Evolutionary conservation across 2,888 invertebrate genomes (phyloP).

Genomic region (Rutpela maculata): DNA sequence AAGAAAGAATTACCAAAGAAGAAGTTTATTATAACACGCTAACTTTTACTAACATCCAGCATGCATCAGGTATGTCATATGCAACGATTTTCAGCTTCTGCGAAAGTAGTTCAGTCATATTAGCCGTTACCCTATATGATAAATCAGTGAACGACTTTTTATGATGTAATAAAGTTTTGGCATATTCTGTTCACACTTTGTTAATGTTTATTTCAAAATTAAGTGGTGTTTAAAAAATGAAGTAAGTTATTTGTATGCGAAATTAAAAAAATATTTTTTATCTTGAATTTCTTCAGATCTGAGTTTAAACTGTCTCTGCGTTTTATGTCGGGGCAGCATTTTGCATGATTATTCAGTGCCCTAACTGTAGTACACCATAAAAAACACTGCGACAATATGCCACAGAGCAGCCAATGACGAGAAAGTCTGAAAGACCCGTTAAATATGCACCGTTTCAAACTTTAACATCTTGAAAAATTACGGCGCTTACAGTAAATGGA

Average conservation of each 20-base stretch:
- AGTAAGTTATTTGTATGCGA: neutral
- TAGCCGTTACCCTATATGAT: neutral
- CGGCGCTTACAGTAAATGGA: neutral
- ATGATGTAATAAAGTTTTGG: constrained; percentile 8
- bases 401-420: constrained; percentile 21
- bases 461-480: constrained; percentile 22
- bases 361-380: constrained; percentile 33
- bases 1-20: constrained; percentile 39
- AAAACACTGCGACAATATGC: constrained; percentile 39
- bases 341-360: constrained; percentile 43
- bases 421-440: constrained; percentile 16
- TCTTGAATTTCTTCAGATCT: neutral
- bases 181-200: neutral
- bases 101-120: constrained; percentile 27
- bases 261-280: neutral
- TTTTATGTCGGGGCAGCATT: constrained; percentile 15
- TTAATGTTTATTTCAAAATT: neutral
- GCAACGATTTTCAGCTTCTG: constrained; percentile 38
- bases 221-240: neutral
- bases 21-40: constrained; percentile 43
- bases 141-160: neutral
- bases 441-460: constrained; percentile 19
- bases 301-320: neutral
- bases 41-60: constrained; percentile 47
- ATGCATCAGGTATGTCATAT: constrained; percentile 53